phyloP scores from a whole-genome alignment of 2,888 invertebrate genomes.

The Stomorhina lunata region DNA sequence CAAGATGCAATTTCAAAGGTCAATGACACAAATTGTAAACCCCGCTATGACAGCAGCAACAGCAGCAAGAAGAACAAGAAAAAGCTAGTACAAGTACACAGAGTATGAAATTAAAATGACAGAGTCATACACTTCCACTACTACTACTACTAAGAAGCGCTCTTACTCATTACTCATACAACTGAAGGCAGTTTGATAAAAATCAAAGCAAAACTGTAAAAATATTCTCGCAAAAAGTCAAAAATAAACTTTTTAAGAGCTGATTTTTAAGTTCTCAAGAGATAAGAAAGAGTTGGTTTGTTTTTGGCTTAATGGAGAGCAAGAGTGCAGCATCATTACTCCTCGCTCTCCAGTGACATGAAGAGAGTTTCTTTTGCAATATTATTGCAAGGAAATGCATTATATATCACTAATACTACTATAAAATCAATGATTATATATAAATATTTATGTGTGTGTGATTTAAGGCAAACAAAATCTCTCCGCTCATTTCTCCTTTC shows the following conservation, averaged over 20 bases:
- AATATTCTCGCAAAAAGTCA: background rate
- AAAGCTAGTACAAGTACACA: slow-evolving; percentile 7
- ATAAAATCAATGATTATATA: too few species aligned
- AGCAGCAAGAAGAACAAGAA: slow-evolving; percentile 54
- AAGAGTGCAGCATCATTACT: too few species aligned
- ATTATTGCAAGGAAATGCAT: too few species aligned
- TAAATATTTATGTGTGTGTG: too few species aligned
- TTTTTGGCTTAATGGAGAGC: background rate
- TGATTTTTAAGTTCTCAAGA: background rate
- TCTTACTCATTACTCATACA: background rate
- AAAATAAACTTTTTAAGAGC: slow-evolving; percentile 27
- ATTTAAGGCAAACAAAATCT: background rate
- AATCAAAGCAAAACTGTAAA: slow-evolving; percentile 15
- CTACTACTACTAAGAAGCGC: background rate
- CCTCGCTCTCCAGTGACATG: too few species aligned
- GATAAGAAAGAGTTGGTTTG: background rate
- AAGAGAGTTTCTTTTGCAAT: too few species aligned
- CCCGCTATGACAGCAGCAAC: slow-evolving; percentile 64
- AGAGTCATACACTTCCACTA: background rate
- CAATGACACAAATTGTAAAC: slow-evolving; percentile 68
- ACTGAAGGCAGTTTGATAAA: background rate
- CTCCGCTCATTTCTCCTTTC: slow-evolving; percentile 35
- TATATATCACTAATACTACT: too few species aligned
- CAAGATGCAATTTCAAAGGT: slow-evolving; percentile 68
- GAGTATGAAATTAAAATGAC: slow-evolving; percentile 14